These are phyloP conservation scores for Melanocharis versteri DNA, from an alignment of 2,113 vertebrate species.

Conservation along the genomic window DNA sequence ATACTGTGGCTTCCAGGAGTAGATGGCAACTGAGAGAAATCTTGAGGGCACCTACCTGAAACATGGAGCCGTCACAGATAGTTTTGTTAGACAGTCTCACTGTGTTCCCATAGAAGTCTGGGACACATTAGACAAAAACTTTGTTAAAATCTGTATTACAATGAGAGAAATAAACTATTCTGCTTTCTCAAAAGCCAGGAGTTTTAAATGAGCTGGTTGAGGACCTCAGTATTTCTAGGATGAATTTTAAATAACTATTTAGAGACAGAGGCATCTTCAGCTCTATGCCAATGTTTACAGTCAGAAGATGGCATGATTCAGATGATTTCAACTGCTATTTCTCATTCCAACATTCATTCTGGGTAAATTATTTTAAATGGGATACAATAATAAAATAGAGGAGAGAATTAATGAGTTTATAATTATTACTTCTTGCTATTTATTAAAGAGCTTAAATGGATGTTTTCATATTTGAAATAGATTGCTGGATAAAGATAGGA, in stretches of 20 bases:
- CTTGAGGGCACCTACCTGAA: background rate
- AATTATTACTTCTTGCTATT: constrained; percentile 4
- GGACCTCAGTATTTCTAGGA: background rate
- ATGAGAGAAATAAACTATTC: background rate
- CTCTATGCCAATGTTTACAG: background rate
- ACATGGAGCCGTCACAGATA: background rate
- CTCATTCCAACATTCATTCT: background rate
- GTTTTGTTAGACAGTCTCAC: background rate
- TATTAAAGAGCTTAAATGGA: background rate
- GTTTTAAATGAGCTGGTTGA: background rate
- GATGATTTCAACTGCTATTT: background rate
- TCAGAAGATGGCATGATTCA: background rate
- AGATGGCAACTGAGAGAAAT: background rate
- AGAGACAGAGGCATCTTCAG: background rate
- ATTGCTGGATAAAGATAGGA: background rate
- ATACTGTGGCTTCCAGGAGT: background rate
- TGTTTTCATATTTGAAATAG: background rate
- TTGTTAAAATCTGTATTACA: background rate
- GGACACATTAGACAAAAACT: background rate
- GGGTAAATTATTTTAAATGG: background rate
- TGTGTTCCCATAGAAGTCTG: background rate
- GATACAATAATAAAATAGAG: background rate
- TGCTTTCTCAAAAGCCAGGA: background rate
- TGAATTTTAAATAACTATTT: background rate
- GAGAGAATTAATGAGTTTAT: background rate